Percentiles rank a stretch among this genome's conserved stretches.
These are phyloP conservation scores for Trachymyrmex cornetzi DNA, from an alignment of 1,140 invertebrate genomes.

Conservation along the genomic window DNA sequence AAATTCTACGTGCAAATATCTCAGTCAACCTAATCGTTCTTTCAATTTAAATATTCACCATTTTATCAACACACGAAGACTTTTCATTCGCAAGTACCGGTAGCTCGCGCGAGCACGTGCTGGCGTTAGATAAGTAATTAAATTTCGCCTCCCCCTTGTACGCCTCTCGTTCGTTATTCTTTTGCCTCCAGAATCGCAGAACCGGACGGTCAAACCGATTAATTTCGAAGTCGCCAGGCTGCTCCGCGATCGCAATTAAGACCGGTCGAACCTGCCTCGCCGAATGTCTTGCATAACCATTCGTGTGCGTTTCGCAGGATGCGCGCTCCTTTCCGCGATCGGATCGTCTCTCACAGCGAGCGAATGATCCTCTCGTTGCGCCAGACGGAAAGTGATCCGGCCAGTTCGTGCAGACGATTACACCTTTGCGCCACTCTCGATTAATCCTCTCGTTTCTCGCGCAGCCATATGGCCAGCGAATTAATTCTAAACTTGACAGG, in stretches of 20 bases:
- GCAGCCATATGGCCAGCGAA: constrained; percentile 15
- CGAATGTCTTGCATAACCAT: constrained; percentile 73
- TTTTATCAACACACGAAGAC: neutral
- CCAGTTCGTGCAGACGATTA: constrained; percentile 32
- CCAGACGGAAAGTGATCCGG: constrained; percentile 59
- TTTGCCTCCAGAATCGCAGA: neutral
- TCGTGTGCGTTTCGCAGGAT: constrained; percentile 66
- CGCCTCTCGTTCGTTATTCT: neutral
- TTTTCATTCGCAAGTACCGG: neutral
- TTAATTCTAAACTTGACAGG: neutral
- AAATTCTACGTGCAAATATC: no score
- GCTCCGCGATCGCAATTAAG: constrained; percentile 75
- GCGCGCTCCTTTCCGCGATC: constrained; percentile 66
- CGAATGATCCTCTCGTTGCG: constrained; percentile 37
- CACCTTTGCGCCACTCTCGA: constrained; percentile 32
- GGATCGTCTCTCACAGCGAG: constrained; percentile 41
- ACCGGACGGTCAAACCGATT: constrained; percentile 43
- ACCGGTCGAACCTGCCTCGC: constrained; percentile 78
- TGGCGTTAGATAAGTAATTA: constrained; percentile 46
- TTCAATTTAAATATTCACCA: neutral
- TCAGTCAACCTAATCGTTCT: neutral
- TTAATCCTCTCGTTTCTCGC: constrained; percentile 32
- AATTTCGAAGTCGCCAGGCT: constrained; percentile 58
- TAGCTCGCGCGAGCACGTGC: constrained; percentile 8
- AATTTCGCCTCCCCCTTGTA: neutral